Conservation (phyloP, 2,888 invertebrate species). For the Dyspetes luteomarginatus region DNA sequence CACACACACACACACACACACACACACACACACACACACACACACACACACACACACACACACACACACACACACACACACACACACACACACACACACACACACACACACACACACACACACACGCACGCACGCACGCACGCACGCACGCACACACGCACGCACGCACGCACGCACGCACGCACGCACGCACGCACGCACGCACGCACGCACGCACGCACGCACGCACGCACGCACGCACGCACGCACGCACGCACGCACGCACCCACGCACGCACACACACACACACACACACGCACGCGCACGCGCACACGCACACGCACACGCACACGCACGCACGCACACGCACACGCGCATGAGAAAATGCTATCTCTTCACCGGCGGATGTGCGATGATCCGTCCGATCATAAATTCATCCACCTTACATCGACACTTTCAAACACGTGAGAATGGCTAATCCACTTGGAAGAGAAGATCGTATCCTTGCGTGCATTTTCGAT, state of each 20-base stretch:
- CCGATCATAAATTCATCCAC: constrained; percentile 25
- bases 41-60: constrained; percentile 29
- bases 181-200: constrained; percentile 30
- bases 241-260: constrained; percentile 25
- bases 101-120: constrained; percentile 21
- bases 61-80: constrained; percentile 29
- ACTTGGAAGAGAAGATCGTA: neutral
- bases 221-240: constrained; percentile 25
- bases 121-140: constrained; percentile 29
- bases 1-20: constrained; percentile 29
- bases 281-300: constrained; percentile 35
- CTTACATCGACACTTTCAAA: constrained; percentile 7
- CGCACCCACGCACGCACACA: constrained; percentile 32
- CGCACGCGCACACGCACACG: constrained; percentile 34
- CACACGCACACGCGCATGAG: constrained; percentile 39
- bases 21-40: constrained; percentile 29
- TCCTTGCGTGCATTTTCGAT: neutral
- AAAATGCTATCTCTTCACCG: constrained; percentile 49
- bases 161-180: constrained; percentile 32
- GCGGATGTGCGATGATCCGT: constrained; percentile 39
- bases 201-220: constrained; percentile 28
- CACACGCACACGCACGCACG: constrained; percentile 23
- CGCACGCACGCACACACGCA: constrained; percentile 28
- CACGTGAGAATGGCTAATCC: neutral
- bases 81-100: constrained; percentile 29